Conservation (phyloP, 1,140 invertebrate genomes). For the Drosophila guanche region DNA sequence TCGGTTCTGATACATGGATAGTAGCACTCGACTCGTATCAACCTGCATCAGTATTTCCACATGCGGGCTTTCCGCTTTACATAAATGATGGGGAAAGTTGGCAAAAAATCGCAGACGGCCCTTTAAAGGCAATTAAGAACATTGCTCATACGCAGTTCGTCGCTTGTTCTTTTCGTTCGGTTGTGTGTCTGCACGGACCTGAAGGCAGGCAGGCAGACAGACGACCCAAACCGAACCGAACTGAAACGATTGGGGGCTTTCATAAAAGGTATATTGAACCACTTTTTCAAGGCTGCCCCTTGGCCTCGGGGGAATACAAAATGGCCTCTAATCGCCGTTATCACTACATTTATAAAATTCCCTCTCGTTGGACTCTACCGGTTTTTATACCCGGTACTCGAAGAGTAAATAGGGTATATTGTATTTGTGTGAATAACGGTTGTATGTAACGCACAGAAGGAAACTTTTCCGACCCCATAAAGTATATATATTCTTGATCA, state of each 20-base stretch:
- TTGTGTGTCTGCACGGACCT: background rate
- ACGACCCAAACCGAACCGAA: too few species aligned
- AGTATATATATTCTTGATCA: too few species aligned
- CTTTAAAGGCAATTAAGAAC: constrained; percentile 15
- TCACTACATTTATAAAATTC: constrained; percentile 63
- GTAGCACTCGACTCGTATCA: constrained; percentile 8
- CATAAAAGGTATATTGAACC: background rate
- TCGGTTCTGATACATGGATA: constrained; percentile 5
- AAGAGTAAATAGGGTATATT: too few species aligned
- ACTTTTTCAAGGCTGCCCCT: background rate
- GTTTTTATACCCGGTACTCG: too few species aligned
- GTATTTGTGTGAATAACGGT: too few species aligned
- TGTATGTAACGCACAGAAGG: too few species aligned
- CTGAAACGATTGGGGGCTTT: background rate
- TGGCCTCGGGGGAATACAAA: background rate
- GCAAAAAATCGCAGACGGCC: constrained; percentile 26
- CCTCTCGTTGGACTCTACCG: background rate
- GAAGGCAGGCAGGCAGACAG: background rate
- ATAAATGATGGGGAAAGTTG: constrained; percentile 64
- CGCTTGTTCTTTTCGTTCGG: background rate
- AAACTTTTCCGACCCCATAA: too few species aligned
- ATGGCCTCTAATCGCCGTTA: constrained; percentile 24
- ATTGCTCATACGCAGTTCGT: constrained; percentile 43
- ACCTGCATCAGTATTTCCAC: constrained; percentile 40
- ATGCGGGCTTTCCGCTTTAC: constrained; percentile 63